Conservation (phyloP, 2,797 vertebrate genomes). For the Euphonia xanthogaster region DNA sequence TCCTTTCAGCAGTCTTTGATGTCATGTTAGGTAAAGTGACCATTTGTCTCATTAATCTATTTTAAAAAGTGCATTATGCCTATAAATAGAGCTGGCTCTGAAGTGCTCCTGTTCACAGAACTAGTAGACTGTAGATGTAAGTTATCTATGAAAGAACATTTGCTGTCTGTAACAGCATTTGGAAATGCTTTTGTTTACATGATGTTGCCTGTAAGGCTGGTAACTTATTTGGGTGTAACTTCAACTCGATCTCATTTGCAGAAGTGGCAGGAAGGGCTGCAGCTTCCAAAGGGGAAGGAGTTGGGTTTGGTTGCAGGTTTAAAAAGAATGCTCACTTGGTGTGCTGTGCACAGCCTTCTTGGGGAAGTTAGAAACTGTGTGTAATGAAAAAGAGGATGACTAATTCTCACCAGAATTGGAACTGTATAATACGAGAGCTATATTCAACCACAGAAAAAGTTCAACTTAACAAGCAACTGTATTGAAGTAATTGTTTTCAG, state of each 20-base stretch:
- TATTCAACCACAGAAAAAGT: not conserved
- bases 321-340: not conserved
- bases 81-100: not conserved
- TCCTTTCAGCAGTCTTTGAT: not conserved
- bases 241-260: not conserved
- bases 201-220: not conserved
- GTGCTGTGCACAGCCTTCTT: not conserved
- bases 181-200: conserved; percentile 39
- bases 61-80: not conserved
- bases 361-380: not conserved
- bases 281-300: not conserved
- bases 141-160: not conserved
- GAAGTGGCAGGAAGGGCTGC: not conserved
- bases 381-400: not conserved
- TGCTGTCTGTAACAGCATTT: not conserved
- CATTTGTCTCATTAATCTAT: not conserved
- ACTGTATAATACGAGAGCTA: not conserved
- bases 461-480: not conserved
- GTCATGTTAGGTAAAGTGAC: not conserved
- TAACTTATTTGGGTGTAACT: not conserved
- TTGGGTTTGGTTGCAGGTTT: not conserved
- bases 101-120: not conserved
- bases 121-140: not conserved
- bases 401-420: not conserved
- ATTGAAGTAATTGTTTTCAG: not conserved